Conservation (phyloP, 1,140 invertebrate genomes). For the Daktulosphaira vitifoliae region DNA sequence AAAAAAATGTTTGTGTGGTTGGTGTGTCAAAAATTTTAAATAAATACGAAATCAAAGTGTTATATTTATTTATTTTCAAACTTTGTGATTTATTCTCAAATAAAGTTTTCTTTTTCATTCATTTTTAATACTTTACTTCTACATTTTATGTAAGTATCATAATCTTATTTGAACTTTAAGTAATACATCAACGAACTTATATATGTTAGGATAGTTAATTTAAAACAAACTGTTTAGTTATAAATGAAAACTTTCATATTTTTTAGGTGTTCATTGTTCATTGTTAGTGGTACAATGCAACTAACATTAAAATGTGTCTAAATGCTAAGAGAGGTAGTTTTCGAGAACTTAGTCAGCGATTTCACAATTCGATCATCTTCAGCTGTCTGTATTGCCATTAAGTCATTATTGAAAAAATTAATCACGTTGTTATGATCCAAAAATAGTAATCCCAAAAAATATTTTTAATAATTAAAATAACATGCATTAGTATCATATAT, state of each 20-base stretch:
- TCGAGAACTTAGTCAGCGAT: neutral
- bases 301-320: neutral
- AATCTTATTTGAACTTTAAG: neutral
- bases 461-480: neutral
- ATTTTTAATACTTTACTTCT: too few species aligned
- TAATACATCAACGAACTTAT: neutral
- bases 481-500: neutral
- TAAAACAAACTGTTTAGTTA: neutral
- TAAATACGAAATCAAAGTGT: too few species aligned
- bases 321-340: neutral
- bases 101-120: too few species aligned
- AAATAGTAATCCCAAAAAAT: neutral
- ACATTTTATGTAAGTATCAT: neutral
- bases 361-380: too few species aligned
- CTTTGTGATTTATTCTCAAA: too few species aligned
- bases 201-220: neutral
- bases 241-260: conserved; percentile 6
- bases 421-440: neutral
- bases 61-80: too few species aligned
- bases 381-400: too few species aligned
- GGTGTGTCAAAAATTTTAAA: too few species aligned
- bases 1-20: too few species aligned
- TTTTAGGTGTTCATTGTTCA: too few species aligned
- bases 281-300: neutral
- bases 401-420: too few species aligned